These are phyloP conservation scores for Polypedilum pembai DNA, from an alignment of 1,140 invertebrate genomes.

Conservation along the genomic window DNA sequence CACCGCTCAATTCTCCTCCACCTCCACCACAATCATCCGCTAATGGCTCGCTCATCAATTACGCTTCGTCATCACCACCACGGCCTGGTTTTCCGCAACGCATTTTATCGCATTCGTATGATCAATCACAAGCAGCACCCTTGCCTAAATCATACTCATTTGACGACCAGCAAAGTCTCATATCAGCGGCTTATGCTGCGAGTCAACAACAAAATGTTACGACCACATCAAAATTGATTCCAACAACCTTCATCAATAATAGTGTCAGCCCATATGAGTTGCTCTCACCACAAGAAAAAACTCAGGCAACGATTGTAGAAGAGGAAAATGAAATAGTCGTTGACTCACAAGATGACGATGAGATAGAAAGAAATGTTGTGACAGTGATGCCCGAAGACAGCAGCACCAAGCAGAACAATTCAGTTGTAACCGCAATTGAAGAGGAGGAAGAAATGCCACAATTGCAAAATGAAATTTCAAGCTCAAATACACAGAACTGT, in stretches of 20 bases:
- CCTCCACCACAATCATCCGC: slow-evolving; percentile 35
- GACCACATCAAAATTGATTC: slow-evolving; percentile 3
- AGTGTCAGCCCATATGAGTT: slow-evolving; percentile 15
- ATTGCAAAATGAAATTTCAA: background rate
- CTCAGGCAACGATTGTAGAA: background rate
- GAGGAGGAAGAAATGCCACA: background rate
- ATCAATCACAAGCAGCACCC: background rate
- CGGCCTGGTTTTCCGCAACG: slow-evolving; percentile 63
- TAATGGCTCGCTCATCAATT: slow-evolving; percentile 51
- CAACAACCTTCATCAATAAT: slow-evolving; percentile 15
- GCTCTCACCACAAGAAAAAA: background rate
- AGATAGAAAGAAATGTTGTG: background rate
- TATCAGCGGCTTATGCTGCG: background rate
- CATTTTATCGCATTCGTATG: slow-evolving; percentile 35
- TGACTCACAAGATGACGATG: background rate
- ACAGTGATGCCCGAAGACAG: background rate
- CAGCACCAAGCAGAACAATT: background rate
- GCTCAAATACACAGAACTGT: background rate
- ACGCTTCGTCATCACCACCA: slow-evolving; percentile 48
- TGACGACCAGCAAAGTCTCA: background rate
- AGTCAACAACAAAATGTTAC: slow-evolving; percentile 19
- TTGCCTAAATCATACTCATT: slow-evolving; percentile 4
- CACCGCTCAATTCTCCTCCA: background rate
- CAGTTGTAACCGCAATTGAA: background rate
- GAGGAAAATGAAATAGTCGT: background rate